Evolutionary conservation across 2,113 vertebrate species (phyloP).

Genomic region (Pachyramphus minor): DNA sequence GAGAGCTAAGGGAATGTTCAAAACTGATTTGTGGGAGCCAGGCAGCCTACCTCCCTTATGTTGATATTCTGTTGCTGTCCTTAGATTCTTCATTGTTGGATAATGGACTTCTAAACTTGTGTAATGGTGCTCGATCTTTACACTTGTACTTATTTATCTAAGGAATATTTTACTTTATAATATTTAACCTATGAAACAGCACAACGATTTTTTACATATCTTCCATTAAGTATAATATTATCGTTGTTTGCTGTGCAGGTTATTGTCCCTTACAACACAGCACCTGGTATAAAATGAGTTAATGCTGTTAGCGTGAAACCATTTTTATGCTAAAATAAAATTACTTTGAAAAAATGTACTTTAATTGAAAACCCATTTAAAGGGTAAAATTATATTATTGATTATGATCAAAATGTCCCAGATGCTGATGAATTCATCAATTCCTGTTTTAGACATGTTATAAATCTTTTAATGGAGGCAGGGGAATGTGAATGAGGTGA

Average conservation of each 20-base stretch:
- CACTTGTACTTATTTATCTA: neutral
- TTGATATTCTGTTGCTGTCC: neutral
- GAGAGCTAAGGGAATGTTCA: neutral
- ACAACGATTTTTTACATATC: neutral
- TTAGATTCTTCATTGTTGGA: neutral
- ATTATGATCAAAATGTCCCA: slow-evolving; percentile 74
- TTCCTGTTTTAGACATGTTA: slow-evolving; percentile 59
- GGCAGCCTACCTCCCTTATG: neutral
- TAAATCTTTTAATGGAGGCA: slow-evolving; percentile 72
- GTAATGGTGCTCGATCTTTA: neutral
- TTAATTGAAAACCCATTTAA: slow-evolving; percentile 79
- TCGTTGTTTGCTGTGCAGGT: neutral
- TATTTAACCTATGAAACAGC: neutral
- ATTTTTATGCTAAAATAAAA: slow-evolving; percentile 64
- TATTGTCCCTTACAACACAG: neutral
- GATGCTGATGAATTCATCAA: slow-evolving; percentile 75
- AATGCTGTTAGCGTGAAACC: slow-evolving; percentile 30
- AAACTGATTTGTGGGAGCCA: neutral
- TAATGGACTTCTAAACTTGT: neutral
- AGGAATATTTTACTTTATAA: neutral
- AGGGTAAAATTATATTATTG: slow-evolving; percentile 77
- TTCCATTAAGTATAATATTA: neutral
- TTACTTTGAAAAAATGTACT: slow-evolving; percentile 60
- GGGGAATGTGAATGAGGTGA: slow-evolving; percentile 58
- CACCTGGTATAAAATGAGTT: slow-evolving; percentile 31